Conservation (phyloP, 92 coral and sea anemone genomes). For the Epizoanthus stellaris region DNA sequence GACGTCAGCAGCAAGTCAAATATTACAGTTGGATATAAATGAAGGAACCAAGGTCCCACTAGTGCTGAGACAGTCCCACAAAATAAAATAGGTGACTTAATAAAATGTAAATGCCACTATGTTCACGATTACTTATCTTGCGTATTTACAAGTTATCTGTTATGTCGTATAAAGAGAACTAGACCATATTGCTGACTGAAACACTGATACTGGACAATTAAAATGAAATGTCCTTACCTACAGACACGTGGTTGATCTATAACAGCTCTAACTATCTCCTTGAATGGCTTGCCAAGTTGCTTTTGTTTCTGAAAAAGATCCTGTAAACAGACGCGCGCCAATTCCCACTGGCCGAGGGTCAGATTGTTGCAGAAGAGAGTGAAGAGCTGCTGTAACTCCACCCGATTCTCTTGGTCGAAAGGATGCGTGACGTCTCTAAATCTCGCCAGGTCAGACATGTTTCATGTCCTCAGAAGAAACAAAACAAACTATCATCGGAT, state of each 20-base stretch:
- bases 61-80: too few species aligned
- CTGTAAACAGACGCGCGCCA: conserved; percentile 86
- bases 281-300: conserved; percentile 69
- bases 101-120: too few species aligned
- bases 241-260: conserved; percentile 85
- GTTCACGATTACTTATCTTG: too few species aligned
- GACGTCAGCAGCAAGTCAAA: too few species aligned
- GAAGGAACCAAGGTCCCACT: too few species aligned
- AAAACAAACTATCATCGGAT: neutral
- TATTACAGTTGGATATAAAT: too few species aligned
- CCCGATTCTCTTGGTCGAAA: conserved; percentile 74
- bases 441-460: conserved; percentile 20
- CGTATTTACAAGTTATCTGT: too few species aligned
- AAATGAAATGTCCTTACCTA: conserved; percentile 45
- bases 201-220: neutral
- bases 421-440: conserved; percentile 63
- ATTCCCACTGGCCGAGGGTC: conserved; percentile 96
- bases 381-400: conserved; percentile 71
- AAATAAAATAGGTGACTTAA: too few species aligned
- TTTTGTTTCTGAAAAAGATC: conserved; percentile 60
- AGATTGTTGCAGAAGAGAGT: conserved; percentile 84
- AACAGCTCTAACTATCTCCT: conserved; percentile 80
- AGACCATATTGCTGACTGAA: too few species aligned
- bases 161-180: too few species aligned
- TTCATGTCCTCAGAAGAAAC: neutral